Evolutionary conservation across 2,113 vertebrate species (phyloP).

Genomic region (Leucopternis melanops): DNA sequence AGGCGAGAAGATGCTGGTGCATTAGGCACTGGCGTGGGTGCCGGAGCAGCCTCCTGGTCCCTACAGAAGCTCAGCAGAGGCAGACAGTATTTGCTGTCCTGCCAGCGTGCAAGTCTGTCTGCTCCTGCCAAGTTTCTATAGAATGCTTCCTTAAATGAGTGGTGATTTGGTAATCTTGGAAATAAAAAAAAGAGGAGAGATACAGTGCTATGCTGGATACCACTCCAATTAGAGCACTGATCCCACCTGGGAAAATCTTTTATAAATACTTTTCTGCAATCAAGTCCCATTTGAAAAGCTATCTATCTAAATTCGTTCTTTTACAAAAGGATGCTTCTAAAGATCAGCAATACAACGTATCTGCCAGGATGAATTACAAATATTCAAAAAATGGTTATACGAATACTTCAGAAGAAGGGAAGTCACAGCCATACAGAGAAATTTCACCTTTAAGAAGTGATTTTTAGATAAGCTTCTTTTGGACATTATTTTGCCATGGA

Average conservation of each 20-base stretch:
- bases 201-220: background rate
- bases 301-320: background rate
- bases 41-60: background rate
- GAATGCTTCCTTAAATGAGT: background rate
- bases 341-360: background rate
- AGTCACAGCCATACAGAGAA: background rate
- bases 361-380: background rate
- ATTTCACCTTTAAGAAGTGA: background rate
- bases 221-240: background rate
- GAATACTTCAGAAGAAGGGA: background rate
- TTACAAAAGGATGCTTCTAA: background rate
- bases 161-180: background rate
- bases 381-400: background rate
- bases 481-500: background rate
- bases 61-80: background rate
- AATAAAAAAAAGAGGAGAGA: background rate
- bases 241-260: background rate
- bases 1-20: background rate
- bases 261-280: background rate
- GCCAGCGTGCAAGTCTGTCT: background rate
- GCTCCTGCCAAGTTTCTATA: background rate
- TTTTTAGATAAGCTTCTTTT: background rate
- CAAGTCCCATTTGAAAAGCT: background rate
- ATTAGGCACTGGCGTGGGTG: background rate
- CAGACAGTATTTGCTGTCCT: background rate